A percentile compares a stretch with the other conserved stretches of the same genome.
These are phyloP conservation scores for Atopsyche davidsoni DNA, from an alignment of 1,140 invertebrate genomes.

Conservation along the genomic window DNA sequence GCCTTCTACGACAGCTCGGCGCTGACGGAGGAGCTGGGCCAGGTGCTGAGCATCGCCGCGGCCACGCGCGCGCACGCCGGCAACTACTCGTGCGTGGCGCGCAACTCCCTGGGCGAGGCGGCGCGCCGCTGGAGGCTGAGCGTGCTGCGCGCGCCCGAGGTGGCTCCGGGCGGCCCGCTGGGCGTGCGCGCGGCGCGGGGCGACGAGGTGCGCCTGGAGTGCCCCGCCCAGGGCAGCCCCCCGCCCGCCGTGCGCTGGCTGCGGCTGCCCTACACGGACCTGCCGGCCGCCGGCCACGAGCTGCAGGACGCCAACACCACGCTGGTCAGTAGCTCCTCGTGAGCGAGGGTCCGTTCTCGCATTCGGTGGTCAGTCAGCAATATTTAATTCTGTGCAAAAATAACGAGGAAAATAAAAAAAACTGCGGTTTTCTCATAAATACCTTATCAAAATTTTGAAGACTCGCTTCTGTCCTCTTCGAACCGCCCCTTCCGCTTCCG, in stretches of 20 bases:
- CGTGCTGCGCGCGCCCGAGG: too few species aligned
- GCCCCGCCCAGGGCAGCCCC: slow-evolving; percentile 37
- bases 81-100: slow-evolving; percentile 44
- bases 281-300: slow-evolving; percentile 29
- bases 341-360: too few species aligned
- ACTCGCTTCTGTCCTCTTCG: too few species aligned
- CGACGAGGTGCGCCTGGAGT: slow-evolving; percentile 34
- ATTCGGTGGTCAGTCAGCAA: too few species aligned
- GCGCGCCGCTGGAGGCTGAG: slow-evolving; percentile 23
- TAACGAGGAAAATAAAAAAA: too few species aligned
- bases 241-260: slow-evolving; percentile 37
- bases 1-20: slow-evolving; percentile 38
- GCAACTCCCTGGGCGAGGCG: slow-evolving; percentile 37
- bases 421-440: too few species aligned
- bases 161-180: too few species aligned
- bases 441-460: too few species aligned
- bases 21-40: slow-evolving; percentile 35
- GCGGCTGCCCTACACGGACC: slow-evolving; percentile 41
- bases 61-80: slow-evolving; percentile 35
- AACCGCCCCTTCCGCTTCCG: too few species aligned
- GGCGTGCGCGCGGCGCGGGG: slow-evolving; percentile 24
- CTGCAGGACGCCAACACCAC: slow-evolving; percentile 36
- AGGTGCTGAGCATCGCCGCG: slow-evolving; percentile 34
- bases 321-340: slow-evolving; percentile 40
- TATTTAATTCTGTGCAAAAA: too few species aligned